phyloP scores from a whole-genome alignment of 2,113 vertebrate genomes.

The Gobius niger region DNA sequence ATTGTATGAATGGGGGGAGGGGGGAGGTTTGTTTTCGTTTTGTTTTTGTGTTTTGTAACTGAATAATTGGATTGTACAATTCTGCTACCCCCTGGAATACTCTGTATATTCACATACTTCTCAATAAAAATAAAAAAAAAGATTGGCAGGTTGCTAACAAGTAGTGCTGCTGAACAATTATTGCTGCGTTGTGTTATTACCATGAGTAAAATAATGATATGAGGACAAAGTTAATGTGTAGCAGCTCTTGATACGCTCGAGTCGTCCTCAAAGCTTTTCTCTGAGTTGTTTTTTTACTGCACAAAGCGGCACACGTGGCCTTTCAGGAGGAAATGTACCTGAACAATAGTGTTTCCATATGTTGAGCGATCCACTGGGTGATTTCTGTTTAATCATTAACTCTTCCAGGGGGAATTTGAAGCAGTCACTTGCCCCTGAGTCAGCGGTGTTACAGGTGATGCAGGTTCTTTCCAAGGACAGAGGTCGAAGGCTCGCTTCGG shows the following conservation, averaged over 20 bases:
- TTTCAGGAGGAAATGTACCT: background rate
- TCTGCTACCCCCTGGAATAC: too few relatives aligned
- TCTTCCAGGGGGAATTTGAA: constrained; percentile 32
- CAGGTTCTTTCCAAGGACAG: background rate
- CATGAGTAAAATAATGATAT: background rate
- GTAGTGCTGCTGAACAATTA: background rate
- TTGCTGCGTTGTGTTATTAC: background rate
- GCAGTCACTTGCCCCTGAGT: background rate
- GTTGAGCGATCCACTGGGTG: background rate
- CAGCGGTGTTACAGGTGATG: constrained; percentile 4
- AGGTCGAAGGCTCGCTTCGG: background rate
- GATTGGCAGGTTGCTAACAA: background rate
- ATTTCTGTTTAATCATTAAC: constrained; percentile 39
- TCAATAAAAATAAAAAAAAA: too few relatives aligned
- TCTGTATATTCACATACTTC: too few relatives aligned
- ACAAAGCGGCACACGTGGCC: background rate
- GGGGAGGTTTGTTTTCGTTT: too few relatives aligned
- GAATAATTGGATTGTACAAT: too few relatives aligned
- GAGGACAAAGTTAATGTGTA: too few relatives aligned
- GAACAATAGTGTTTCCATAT: too few relatives aligned
- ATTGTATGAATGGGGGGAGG: too few relatives aligned
- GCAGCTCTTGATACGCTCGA: too few relatives aligned
- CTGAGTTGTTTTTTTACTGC: too few relatives aligned
- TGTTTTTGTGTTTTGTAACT: too few relatives aligned
- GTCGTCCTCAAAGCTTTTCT: background rate